A percentile compares a stretch with the other conserved stretches of the same genome.
phyloP scores from a whole-genome alignment of 2,888 invertebrate genomes.

The Cynaeus angustus region DNA sequence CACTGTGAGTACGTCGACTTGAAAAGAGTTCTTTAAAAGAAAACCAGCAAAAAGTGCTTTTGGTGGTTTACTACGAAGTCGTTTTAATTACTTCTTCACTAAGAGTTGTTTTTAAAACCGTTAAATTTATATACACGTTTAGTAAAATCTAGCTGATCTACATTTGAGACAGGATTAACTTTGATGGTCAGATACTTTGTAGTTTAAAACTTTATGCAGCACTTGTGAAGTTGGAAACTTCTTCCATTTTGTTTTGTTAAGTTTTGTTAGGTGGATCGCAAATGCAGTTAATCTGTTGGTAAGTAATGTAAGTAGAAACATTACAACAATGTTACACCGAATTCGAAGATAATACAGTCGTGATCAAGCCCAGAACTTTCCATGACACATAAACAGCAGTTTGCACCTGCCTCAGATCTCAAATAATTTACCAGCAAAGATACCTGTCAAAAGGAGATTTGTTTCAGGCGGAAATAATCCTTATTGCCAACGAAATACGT shows the following conservation, averaged over 20 bases:
- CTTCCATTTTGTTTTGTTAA: constrained; percentile 1
- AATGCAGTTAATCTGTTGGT: constrained; percentile 26
- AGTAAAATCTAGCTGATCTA: not conserved
- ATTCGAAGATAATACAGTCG: constrained; percentile 42
- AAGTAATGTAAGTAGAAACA: constrained; percentile 15
- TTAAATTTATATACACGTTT: not conserved
- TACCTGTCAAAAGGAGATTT: constrained; percentile 66
- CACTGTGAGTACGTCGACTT: too few species aligned
- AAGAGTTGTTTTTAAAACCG: not conserved
- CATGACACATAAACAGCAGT: constrained; percentile 58
- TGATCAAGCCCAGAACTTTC: constrained; percentile 49
- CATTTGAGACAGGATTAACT: not conserved
- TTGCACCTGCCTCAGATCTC: constrained; percentile 69
- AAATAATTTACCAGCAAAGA: constrained; percentile 69
- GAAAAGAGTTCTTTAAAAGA: not conserved
- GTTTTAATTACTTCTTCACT: not conserved
- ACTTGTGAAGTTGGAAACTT: constrained; percentile 3
- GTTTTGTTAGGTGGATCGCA: not conserved
- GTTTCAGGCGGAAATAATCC: constrained; percentile 58
- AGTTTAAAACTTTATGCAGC: constrained; percentile 17
- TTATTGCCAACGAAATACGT: constrained; percentile 56
- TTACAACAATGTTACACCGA: constrained; percentile 25
- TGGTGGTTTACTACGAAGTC: not conserved
- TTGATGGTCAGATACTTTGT: not conserved
- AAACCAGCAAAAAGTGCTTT: too few species aligned